phyloP scores from a whole-genome alignment of 2,113 vertebrate species.

The Pseudopodoces humilis region DNA sequence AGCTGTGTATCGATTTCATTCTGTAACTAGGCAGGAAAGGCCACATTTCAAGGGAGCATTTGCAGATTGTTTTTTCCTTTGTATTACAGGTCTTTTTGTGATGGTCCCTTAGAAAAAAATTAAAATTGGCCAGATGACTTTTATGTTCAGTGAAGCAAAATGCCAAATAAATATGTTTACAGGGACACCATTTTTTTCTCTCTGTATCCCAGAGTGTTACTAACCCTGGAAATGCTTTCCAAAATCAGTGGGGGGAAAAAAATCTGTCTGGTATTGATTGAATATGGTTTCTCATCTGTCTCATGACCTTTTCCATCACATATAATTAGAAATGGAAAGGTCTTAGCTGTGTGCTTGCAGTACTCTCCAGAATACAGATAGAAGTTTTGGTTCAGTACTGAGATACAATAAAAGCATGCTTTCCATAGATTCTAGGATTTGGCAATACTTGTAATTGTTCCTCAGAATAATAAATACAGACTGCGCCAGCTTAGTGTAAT shows the following conservation, averaged over 20 bases:
- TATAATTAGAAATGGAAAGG: conserved; percentile 64
- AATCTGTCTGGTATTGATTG: conserved; percentile 43
- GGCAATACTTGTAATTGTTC: not conserved
- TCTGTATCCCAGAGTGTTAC: conserved; percentile 25
- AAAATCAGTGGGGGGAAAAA: conserved; percentile 14
- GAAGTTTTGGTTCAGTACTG: not conserved
- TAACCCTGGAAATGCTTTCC: conserved; percentile 32
- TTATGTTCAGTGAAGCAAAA: conserved; percentile 68
- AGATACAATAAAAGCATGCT: not conserved
- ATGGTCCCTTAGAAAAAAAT: conserved; percentile 48
- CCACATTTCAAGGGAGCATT: conserved; percentile 67
- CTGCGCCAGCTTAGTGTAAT: not conserved
- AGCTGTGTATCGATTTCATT: conserved; percentile 69
- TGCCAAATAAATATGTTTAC: conserved; percentile 59
- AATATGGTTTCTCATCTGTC: conserved; percentile 46
- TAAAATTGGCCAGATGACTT: conserved; percentile 61
- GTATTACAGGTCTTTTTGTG: conserved; percentile 33
- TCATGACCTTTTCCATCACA: conserved; percentile 53
- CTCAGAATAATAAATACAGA: not conserved
- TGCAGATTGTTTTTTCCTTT: conserved; percentile 68
- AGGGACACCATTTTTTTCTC: conserved; percentile 34
- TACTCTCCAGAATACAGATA: conserved; percentile 36
- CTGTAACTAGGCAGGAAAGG: conserved; percentile 64
- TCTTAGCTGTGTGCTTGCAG: conserved; percentile 7
- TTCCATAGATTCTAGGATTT: not conserved